A percentile compares a stretch with the other conserved stretches of the same genome.
phyloP scores from a whole-genome alignment of 1,140 invertebrate genomes.

The Nylanderia fulva region DNA sequence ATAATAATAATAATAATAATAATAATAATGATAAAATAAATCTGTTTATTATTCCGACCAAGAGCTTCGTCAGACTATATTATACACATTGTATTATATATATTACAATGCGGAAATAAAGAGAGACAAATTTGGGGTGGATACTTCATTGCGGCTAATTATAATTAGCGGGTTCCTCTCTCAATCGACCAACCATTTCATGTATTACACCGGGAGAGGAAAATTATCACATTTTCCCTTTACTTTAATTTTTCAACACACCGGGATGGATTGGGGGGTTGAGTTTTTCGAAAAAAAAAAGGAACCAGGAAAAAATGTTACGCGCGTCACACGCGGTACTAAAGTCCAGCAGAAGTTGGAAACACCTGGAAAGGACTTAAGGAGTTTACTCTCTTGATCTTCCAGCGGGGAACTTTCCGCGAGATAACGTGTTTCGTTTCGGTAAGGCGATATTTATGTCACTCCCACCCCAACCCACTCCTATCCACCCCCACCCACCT shows the following conservation, averaged over 20 bases:
- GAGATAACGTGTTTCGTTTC: slow-evolving; percentile 66
- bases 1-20: slow-evolving; percentile 3
- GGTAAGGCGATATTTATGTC: slow-evolving; percentile 67
- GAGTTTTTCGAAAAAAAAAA: slow-evolving; percentile 2
- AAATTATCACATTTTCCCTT: not conserved
- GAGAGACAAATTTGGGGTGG: not conserved
- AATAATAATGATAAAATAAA: not conserved
- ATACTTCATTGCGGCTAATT: not conserved
- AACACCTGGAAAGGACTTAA: slow-evolving; percentile 63
- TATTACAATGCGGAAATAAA: not conserved
- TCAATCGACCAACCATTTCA: not conserved
- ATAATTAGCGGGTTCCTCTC: not conserved
- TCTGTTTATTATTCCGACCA: slow-evolving; percentile 1
- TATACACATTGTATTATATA: not conserved
- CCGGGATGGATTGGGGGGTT: no score
- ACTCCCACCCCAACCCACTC: not conserved
- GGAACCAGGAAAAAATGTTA: not conserved
- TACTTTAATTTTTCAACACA: slow-evolving; percentile 31
- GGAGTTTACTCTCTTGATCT: slow-evolving; percentile 64
- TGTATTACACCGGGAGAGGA: not conserved
- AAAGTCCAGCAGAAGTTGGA: slow-evolving; percentile 51
- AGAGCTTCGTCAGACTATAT: not conserved
- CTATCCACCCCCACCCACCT: not conserved
- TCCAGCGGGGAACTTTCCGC: slow-evolving; percentile 51
- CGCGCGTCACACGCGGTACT: slow-evolving; percentile 22